Evolutionary conservation across 2,888 invertebrate species (phyloP), one percentile per base, ranked within the genome.

Genomic region (Leucania comma): DNA sequence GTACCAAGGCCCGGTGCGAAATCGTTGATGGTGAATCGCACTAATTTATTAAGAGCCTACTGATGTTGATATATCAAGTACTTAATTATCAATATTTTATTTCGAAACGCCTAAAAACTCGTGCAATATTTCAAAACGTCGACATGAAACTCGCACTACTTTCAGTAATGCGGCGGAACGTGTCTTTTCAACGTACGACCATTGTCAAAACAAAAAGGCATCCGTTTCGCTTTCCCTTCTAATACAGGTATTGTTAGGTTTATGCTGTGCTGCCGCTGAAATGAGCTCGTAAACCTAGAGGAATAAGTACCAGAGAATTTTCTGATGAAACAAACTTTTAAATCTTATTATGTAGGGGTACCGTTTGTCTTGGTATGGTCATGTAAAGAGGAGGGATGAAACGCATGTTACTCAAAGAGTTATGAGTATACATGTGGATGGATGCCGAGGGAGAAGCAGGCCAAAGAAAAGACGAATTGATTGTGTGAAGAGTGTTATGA

Each of bases 161-260:
- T 14, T 10, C 38, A 46, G 61, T 81, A 79, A 79, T 65, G 56
- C 20, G 48, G 59, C 53, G 67, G 35, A 73, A 76, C 72, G 63
- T 35, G 84, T 60, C 78, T 71, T 78, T 78, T 76, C 68, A 76
- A 63, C 67, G 57, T 24, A 50, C 65, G 51, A 50, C 68, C 70
- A 73, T 76, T 76, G 75, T 84, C 65, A 72, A 68, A 71, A 72
- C 74, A 74, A 75, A 71, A 76, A 70, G 61, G 66, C 61, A 46
- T 12, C 35, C 57, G 84, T 71, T 64, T 70, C 82, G 76, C 82
- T 84, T 82, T 84, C 78, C 70, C 62, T 69, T 59, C 24, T 67
- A 71, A 74, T 46, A 24, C 46, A n/a, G n/a, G n/a, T 65, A 74
- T 86, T 78, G 84, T 84, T 73, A 42, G 63, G 68, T 65, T 46